Percentiles rank a stretch among this genome's conserved stretches.
These are phyloP conservation scores for Vollenhovia emeryi DNA, from an alignment of 1,140 invertebrate species.

Conservation along the genomic window DNA sequence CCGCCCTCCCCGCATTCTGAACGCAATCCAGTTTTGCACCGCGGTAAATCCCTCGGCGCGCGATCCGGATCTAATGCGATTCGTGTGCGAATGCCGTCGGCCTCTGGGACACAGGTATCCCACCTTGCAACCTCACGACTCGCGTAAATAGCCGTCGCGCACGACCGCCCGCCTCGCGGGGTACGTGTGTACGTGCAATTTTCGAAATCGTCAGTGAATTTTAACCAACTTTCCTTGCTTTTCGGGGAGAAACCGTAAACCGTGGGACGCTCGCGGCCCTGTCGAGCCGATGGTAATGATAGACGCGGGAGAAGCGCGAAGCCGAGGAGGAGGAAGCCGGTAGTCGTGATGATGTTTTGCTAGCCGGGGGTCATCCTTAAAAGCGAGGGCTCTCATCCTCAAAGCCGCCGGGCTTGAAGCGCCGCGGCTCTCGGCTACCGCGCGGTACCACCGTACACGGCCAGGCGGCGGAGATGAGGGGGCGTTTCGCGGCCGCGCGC, in stretches of 20 bases:
- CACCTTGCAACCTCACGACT: neutral
- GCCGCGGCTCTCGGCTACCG: neutral
- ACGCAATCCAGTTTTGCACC: conserved; percentile 28
- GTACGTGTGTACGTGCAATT: neutral
- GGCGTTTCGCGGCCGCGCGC: conserved; percentile 37
- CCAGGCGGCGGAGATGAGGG: conserved; percentile 42
- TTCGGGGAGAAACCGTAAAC: neutral
- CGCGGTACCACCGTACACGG: neutral
- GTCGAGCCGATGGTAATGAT: conserved; percentile 5
- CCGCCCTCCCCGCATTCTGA: neutral
- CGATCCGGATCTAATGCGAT: conserved; percentile 49
- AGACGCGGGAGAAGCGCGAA: conserved; percentile 1
- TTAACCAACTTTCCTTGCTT: neutral
- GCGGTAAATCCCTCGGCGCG: conserved; percentile 1
- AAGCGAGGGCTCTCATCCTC: neutral
- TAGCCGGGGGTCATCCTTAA: conserved; percentile 34
- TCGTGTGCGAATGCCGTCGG: neutral
- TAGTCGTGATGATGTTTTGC: conserved; percentile 53
- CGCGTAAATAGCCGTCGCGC: neutral
- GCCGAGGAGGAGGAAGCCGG: conserved; percentile 13
- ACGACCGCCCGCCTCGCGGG: too few species aligned
- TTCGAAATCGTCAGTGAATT: neutral
- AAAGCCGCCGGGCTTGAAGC: conserved; percentile 17
- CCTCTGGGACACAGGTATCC: neutral
- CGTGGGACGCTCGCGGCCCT: neutral